Evolutionary conservation across 2,797 vertebrate genomes (phyloP).

Genomic region (Perodicticus potto): DNA sequence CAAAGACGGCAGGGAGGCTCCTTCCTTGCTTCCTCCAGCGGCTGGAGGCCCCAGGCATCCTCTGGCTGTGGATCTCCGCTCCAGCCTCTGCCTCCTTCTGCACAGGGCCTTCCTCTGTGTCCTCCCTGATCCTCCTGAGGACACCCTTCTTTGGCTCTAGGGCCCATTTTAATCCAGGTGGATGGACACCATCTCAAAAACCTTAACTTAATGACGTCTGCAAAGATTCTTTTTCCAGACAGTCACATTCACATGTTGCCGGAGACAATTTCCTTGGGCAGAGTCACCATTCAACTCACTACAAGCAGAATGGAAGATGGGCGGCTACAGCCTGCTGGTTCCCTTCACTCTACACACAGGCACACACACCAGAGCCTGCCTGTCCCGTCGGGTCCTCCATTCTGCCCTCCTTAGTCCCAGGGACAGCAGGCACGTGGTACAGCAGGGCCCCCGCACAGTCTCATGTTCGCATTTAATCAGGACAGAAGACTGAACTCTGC

Average conservation of each 20-base stretch:
- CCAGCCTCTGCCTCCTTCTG: not conserved
- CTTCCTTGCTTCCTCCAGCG: not conserved
- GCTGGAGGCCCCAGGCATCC: not conserved
- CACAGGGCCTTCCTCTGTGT: not conserved
- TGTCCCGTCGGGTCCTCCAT: accelerated
- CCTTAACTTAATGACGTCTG: not conserved
- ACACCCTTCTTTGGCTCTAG: not conserved
- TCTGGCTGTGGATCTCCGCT: accelerated
- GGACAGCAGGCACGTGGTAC: not conserved
- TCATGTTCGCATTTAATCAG: conserved; percentile 74
- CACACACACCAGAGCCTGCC: accelerated
- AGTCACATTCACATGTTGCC: not conserved
- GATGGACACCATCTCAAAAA: not conserved
- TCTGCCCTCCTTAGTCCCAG: not conserved
- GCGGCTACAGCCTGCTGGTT: not conserved
- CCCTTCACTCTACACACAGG: no score
- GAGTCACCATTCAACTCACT: no score
- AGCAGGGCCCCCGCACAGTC: accelerated
- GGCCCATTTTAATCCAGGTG: not conserved
- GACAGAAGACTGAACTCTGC: conserved; percentile 75
- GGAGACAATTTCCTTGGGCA: not conserved
- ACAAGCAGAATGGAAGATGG: no score
- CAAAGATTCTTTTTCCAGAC: not conserved
- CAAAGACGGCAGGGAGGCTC: no score
- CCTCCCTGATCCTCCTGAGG: not conserved